These are phyloP conservation scores for Stenurella melanura DNA, from an alignment of 2,888 invertebrate species.

Conservation along the genomic window DNA sequence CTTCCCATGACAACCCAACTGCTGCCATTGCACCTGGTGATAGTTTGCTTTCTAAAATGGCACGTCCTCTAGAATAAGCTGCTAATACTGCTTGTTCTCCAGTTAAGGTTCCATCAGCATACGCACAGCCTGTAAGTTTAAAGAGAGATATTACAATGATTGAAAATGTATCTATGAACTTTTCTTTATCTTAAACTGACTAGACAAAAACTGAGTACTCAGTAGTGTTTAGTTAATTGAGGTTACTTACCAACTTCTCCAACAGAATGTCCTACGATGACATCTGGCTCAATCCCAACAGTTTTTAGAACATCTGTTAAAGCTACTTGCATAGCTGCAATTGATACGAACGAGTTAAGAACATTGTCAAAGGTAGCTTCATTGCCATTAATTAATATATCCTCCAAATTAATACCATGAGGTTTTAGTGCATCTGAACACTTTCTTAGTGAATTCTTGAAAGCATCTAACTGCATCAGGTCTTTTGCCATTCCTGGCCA, in stretches of 20 bases:
- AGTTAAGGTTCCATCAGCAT: conserved; percentile 96
- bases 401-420: conserved; percentile 88
- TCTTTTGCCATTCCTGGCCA: conserved; percentile 97
- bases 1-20: conserved; percentile 92
- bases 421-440: conserved; percentile 86
- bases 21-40: conserved; percentile 93
- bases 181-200: neutral
- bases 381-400: conserved; percentile 85
- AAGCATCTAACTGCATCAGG: conserved; percentile 88
- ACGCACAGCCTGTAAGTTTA: conserved; percentile 86
- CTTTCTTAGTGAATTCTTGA: conserved; percentile 85
- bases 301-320: conserved; percentile 90
- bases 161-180: neutral
- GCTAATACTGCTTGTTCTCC: conserved; percentile 95
- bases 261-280: conserved; percentile 96
- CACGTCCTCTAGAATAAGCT: conserved; percentile 94
- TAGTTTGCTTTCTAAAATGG: conserved; percentile 85
- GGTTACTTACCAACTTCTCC: conserved; percentile 84
- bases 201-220: neutral
- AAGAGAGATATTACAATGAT: neutral
- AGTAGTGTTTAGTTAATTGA: neutral
- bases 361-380: conserved; percentile 89
- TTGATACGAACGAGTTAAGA: conserved; percentile 92
- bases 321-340: conserved; percentile 97
- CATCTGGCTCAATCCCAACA: conserved; percentile 90